Evolutionary conservation across 2,113 vertebrate species (phyloP).

Genomic region (Carassius carassius): DNA sequence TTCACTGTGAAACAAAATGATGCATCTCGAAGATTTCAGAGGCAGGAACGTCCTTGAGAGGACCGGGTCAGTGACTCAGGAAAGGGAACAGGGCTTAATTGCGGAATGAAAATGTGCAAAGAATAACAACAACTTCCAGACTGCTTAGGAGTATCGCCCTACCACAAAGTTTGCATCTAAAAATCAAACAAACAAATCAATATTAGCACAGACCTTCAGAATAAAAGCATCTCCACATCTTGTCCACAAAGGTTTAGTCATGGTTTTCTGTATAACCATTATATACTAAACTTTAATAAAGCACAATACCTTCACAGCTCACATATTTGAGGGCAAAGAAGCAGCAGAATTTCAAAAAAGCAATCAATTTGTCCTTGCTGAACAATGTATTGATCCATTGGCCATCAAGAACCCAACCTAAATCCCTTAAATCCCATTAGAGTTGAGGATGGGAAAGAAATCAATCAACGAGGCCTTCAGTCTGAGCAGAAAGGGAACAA

Average conservation of each 20-base stretch:
- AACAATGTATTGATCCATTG: constrained; percentile 42
- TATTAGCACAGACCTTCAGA: neutral
- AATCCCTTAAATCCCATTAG: constrained; percentile 25
- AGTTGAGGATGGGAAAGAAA: constrained; percentile 8
- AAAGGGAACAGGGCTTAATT: neutral
- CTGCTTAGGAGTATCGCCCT: neutral
- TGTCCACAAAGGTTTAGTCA: too few relatives aligned
- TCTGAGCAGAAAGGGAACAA: constrained; percentile 26
- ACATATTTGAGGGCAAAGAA: neutral
- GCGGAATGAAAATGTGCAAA: neutral
- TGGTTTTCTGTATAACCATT: neutral
- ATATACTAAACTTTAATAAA: neutral
- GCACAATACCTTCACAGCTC: neutral
- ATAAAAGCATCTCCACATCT: neutral
- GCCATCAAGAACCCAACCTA: constrained; percentile 9
- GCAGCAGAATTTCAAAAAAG: neutral
- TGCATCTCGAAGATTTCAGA: neutral
- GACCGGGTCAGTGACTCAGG: neutral
- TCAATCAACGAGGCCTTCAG: constrained; percentile 38
- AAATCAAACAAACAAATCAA: neutral
- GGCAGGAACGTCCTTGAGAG: neutral
- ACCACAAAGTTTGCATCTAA: neutral
- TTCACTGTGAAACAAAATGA: constrained; percentile 6
- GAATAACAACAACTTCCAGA: neutral
- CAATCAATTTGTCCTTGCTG: constrained; percentile 36